phyloP scores from a whole-genome alignment of 2,888 invertebrate species.

The Boloria euphrosyne region DNA sequence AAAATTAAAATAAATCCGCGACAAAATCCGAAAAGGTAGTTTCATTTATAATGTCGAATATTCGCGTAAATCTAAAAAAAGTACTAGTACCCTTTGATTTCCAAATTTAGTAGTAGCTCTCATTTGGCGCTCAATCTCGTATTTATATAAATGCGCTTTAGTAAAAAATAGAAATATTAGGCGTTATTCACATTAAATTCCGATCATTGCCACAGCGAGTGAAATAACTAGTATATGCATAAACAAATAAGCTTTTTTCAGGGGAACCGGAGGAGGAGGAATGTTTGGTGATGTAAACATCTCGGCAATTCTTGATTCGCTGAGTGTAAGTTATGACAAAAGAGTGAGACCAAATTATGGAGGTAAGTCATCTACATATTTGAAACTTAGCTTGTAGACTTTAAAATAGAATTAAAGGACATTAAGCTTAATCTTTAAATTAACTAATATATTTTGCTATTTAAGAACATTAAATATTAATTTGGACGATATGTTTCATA shows the following conservation, averaged over 20 bases:
- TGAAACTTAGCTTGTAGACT: constrained; percentile 4
- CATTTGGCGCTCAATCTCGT: too few relatives aligned
- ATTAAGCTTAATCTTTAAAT: constrained; percentile 8
- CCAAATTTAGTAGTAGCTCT: too few relatives aligned
- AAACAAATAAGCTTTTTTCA: constrained; percentile 49
- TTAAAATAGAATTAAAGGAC: not conserved
- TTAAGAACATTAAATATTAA: not conserved
- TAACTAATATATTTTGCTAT: not conserved
- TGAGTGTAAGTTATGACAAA: constrained; percentile 98
- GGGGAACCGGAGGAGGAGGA: constrained; percentile 87
- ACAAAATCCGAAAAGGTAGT: too few relatives aligned
- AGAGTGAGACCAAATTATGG: constrained; percentile 99
- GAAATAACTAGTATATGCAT: too few relatives aligned
- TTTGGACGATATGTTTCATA: constrained; percentile 11
- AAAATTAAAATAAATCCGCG: too few relatives aligned
- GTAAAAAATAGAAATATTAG: too few relatives aligned
- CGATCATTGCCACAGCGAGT: too few relatives aligned
- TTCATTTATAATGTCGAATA: too few relatives aligned
- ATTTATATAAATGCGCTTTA: too few relatives aligned
- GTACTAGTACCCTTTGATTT: too few relatives aligned
- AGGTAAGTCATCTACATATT: constrained; percentile 83
- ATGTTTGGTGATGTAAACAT: constrained; percentile 96
- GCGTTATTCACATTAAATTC: too few relatives aligned
- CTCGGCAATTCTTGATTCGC: constrained; percentile 95
- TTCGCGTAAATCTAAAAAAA: too few relatives aligned